Evolutionary conservation across 2,113 vertebrate genomes (phyloP).

Genomic region (Pterocles burchelli): DNA sequence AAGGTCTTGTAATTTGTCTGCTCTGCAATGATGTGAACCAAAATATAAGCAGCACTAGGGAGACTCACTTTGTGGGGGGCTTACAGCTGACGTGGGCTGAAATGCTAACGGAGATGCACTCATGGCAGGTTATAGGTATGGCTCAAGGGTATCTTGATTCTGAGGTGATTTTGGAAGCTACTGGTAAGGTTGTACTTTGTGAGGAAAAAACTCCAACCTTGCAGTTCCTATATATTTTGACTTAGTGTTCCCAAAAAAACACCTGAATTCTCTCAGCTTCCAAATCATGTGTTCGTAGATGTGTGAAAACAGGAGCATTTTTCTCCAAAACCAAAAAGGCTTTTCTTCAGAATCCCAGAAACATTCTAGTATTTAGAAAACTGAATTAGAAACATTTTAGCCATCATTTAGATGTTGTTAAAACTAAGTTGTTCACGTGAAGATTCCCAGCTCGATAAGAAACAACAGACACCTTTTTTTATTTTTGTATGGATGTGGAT

Average conservation of each 20-base stretch:
- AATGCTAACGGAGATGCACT: neutral
- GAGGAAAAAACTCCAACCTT: neutral
- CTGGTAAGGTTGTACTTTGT: neutral
- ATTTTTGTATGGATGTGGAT: neutral
- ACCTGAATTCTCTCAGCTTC: neutral
- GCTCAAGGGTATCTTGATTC: neutral
- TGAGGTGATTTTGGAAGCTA: neutral
- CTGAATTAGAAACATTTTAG: neutral
- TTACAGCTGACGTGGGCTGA: neutral
- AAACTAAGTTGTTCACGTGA: neutral
- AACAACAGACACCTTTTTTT: neutral
- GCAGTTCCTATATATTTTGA: neutral
- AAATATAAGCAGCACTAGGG: neutral
- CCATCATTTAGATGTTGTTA: neutral
- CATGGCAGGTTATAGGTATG: neutral
- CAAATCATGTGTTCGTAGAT: neutral
- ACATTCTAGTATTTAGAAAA: neutral
- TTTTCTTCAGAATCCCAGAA: neutral
- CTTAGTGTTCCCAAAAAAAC: fast-evolving
- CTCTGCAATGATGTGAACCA: neutral
- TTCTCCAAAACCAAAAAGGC: fast-evolving
- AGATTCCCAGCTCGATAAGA: neutral
- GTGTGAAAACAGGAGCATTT: fast-evolving
- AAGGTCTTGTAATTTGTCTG: neutral
- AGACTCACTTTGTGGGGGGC: neutral